phyloP scores from a whole-genome alignment of 2,113 vertebrate genomes.

The Lanius ludovicianus region DNA sequence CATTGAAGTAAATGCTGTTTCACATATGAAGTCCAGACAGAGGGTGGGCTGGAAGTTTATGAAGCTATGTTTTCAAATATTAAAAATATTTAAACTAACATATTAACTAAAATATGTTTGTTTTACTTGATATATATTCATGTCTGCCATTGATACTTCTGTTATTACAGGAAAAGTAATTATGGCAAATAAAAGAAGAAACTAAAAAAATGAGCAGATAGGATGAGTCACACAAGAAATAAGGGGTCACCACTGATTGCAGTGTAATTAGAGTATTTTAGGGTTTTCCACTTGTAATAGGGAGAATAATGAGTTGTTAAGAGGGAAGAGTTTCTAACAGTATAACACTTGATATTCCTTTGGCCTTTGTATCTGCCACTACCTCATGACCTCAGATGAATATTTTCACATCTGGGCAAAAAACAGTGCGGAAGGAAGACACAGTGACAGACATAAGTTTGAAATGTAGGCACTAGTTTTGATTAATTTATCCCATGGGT shows the following conservation, averaged over 20 bases:
- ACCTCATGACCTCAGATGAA: neutral
- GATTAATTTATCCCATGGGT: slow-evolving; percentile 30
- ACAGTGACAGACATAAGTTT: neutral
- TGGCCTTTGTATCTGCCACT: neutral
- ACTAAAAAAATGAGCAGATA: neutral
- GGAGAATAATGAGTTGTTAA: neutral
- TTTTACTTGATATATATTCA: neutral
- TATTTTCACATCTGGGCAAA: neutral
- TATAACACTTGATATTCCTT: neutral
- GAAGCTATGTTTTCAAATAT: neutral
- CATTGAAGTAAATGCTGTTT: neutral
- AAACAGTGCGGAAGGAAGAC: neutral
- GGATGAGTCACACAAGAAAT: neutral
- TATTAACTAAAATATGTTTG: neutral
- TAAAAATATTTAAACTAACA: neutral
- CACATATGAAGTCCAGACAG: neutral
- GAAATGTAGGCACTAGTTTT: neutral
- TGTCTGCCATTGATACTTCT: neutral
- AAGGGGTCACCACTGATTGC: neutral
- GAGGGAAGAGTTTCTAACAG: neutral
- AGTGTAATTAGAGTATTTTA: neutral
- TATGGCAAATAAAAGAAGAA: neutral
- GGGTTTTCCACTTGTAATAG: neutral
- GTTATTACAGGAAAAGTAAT: neutral
- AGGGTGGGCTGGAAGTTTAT: neutral